A percentile compares a stretch with the other conserved stretches of the same genome.
Evolutionary conservation across 2,888 invertebrate species (phyloP).

Genomic region (Trichopria drosophilae): DNA sequence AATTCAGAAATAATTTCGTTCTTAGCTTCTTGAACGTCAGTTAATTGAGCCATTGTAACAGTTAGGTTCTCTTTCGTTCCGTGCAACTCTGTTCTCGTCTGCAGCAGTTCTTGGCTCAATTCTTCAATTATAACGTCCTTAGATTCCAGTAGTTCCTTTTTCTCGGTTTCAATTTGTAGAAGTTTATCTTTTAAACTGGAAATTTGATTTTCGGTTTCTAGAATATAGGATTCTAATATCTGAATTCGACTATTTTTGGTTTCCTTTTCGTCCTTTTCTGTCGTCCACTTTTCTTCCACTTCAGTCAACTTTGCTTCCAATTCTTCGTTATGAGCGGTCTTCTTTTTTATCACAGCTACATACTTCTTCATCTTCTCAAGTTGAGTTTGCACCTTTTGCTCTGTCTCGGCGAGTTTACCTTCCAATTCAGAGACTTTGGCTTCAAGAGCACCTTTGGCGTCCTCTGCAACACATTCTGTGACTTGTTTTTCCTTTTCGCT

Average conservation of each 20-base stretch:
- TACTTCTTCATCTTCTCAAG: conserved; percentile 79
- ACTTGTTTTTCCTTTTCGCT: conserved; percentile 56
- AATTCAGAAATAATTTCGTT: conserved; percentile 54
- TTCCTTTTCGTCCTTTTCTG: conserved; percentile 50
- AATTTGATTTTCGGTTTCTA: conserved; percentile 47
- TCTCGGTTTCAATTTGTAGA: conserved; percentile 28
- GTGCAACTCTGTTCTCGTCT: conserved; percentile 23
- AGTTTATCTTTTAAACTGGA: conserved; percentile 43
- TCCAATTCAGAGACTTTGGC: conserved; percentile 55
- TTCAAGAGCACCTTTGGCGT: conserved; percentile 50
- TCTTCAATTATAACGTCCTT: conserved; percentile 35
- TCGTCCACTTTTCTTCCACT: conserved; percentile 43
- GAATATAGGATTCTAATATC: conserved; percentile 36
- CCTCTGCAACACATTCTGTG: conserved; percentile 47
- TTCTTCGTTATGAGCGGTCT: conserved; percentile 67
- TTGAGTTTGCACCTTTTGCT: conserved; percentile 69
- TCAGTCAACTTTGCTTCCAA: conserved; percentile 60
- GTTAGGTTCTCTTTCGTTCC: conserved; percentile 24
- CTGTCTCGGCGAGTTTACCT: conserved; percentile 58
- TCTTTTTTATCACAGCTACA: conserved; percentile 76
- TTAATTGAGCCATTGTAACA: conserved; percentile 38
- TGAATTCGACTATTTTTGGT: conserved; percentile 44
- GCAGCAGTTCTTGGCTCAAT: conserved; percentile 16
- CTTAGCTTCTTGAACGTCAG: conserved; percentile 45
- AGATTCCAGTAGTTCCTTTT: conserved; percentile 23